These are phyloP conservation scores for Petroica traversi DNA, from an alignment of 2,113 vertebrate species.

Conservation along the genomic window DNA sequence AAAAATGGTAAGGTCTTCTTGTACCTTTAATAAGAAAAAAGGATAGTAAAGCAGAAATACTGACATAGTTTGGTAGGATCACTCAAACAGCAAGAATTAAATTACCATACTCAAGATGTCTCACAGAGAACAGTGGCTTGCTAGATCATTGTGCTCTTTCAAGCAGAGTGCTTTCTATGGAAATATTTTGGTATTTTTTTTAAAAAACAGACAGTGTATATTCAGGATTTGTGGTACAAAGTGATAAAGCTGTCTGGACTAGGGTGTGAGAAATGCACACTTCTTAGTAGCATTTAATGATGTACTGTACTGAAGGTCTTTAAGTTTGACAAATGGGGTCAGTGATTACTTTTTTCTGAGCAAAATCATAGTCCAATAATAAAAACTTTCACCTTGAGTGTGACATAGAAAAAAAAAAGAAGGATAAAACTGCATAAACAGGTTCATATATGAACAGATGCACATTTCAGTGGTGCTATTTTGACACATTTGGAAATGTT, in stretches of 20 bases:
- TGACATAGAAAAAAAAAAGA: background rate
- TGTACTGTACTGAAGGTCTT: background rate
- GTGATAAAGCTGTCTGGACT: background rate
- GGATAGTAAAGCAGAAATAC: background rate
- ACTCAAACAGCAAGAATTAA: background rate
- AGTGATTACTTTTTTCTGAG: background rate
- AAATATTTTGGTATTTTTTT: background rate
- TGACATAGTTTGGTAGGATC: background rate
- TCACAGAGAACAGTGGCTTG: background rate
- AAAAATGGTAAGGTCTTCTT: conserved; percentile 68
- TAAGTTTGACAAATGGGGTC: background rate
- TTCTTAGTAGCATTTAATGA: background rate
- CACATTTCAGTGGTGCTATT: background rate
- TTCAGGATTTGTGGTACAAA: background rate
- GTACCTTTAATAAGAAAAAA: conserved; percentile 73
- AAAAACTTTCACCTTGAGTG: background rate
- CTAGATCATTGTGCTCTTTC: background rate
- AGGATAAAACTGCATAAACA: background rate
- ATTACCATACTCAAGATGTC: background rate
- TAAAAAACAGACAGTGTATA: background rate
- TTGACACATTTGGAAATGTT: background rate
- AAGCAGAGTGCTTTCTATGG: background rate
- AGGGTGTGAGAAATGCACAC: background rate
- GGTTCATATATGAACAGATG: background rate
- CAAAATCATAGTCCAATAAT: background rate